A percentile compares a stretch with the other conserved stretches of the same genome.
phyloP scores from a whole-genome alignment of 2,888 invertebrate species.

The Theretra japonica region DNA sequence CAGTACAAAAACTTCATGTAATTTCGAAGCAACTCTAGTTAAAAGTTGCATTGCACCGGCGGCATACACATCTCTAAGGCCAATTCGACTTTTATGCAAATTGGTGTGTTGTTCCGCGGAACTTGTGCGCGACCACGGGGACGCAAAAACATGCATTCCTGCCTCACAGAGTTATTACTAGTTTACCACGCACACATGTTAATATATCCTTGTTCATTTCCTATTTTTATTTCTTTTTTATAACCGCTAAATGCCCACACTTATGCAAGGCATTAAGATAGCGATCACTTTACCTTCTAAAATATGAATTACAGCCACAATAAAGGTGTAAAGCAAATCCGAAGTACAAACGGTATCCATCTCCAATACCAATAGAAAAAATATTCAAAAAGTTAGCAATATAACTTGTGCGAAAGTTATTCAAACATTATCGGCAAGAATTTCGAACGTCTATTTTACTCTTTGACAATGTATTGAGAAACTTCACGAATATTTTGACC shows the following conservation, averaged over 20 bases:
- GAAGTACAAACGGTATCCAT: slow-evolving; percentile 1
- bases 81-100: slow-evolving; percentile 73
- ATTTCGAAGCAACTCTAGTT: slow-evolving; percentile 51
- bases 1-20: slow-evolving; percentile 44
- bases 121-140: slow-evolving; percentile 5
- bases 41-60: slow-evolving; percentile 63
- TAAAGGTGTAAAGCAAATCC: neutral
- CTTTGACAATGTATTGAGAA: slow-evolving; percentile 48
- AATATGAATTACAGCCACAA: neutral
- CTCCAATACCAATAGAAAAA: slow-evolving; percentile 35
- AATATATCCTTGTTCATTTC: neutral
- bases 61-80: slow-evolving; percentile 56
- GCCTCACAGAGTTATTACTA: slow-evolving; percentile 7
- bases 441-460: slow-evolving; percentile 49
- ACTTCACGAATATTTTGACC: slow-evolving; percentile 43
- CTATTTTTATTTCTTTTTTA: neutral
- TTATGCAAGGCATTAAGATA: neutral
- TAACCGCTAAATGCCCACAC: neutral
- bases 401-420: slow-evolving; percentile 51
- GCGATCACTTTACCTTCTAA: too few species aligned
- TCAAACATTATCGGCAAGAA: slow-evolving; percentile 53
- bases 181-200: neutral
- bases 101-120: slow-evolving; percentile 51
- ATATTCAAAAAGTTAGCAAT: slow-evolving; percentile 50
- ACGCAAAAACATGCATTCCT: slow-evolving; percentile 7